These are phyloP conservation scores for Mareca penelope DNA, from an alignment of 2,797 vertebrate species.

Conservation along the genomic window DNA sequence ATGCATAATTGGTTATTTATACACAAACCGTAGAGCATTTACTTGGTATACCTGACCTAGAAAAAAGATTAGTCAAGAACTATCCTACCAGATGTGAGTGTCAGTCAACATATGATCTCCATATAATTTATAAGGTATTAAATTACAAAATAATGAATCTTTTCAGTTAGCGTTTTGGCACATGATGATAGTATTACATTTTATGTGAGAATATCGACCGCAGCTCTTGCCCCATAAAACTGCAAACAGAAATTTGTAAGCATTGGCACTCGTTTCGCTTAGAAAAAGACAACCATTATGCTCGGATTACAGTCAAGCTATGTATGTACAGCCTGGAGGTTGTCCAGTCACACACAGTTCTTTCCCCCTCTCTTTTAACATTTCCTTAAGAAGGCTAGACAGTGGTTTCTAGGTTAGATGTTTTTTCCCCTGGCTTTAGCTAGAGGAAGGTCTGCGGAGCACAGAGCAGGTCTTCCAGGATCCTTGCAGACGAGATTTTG, in stretches of 20 bases:
- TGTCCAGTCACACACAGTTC: constrained; percentile 70
- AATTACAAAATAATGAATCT: constrained; percentile 81
- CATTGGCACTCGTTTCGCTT: constrained; percentile 58
- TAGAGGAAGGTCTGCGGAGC: constrained; percentile 6
- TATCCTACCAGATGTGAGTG: constrained; percentile 72
- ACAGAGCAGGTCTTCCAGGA: constrained; percentile 28
- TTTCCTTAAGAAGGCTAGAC: constrained; percentile 70
- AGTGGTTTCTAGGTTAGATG: constrained; percentile 61
- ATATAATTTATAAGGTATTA: constrained; percentile 77
- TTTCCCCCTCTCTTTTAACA: constrained; percentile 46
- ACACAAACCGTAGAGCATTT: constrained; percentile 37
- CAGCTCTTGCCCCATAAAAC: constrained; percentile 75
- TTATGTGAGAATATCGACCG: constrained; percentile 71
- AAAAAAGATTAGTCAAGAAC: constrained; percentile 21
- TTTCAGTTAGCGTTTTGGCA: constrained; percentile 78
- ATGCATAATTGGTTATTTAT: constrained; percentile 77
- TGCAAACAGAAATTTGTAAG: constrained; percentile 79
- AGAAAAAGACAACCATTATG: constrained; percentile 78
- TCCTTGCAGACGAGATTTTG: not conserved
- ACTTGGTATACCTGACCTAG: constrained; percentile 59
- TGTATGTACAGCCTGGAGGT: constrained; percentile 75
- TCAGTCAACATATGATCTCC: constrained; percentile 72
- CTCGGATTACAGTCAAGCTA: constrained; percentile 74
- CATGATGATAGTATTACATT: constrained; percentile 70
- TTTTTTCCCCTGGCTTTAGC: constrained; percentile 11